Base-by-base conservation (phyloP, 2,797 vertebrate genomes). In the Paratrypauchen microcephalus region DNA sequence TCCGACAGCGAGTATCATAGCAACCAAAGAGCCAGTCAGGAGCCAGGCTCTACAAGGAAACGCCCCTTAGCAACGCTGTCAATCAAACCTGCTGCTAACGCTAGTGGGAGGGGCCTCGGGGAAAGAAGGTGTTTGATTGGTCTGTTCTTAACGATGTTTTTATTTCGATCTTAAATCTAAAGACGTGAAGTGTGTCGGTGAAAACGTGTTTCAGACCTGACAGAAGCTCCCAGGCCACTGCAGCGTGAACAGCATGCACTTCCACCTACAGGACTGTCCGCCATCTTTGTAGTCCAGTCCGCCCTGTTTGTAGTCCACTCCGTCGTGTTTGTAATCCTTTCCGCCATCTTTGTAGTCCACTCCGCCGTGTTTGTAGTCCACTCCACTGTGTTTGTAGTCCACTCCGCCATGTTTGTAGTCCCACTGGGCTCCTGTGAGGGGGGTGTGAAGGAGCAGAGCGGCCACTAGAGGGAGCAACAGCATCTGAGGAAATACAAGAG, bases 171-270 rank as follows among this genome's bases (percentile, higher is more conserved):
- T 26, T 26, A 26, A 26, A 26, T 26, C 24, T 26, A 26, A 26
- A 26, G 24, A 26, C 24, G 24, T 26, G 24, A 26, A 30, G 5
- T 30, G 28, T 30, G 28, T 30, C 24, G 24, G 28, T 30, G 28
- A 4, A 30, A 32, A 32, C 5, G 16, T 23, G 21, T 1, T 32
- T 32, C 18, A 0, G 45, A 95, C 93, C 91, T 91, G 78, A 56
- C 94, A 94, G 89, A 94, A 95, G 0, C 85, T 84, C 18, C 75
- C 89, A 0, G 93, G 94, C 94, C 94, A 94, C 83, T 94, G 89
- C 74, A 94, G 75, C 1, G 92, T 90, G 66, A 94, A 91, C 21
- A 66, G 18, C 59, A 92, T 39, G 59, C 93, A 94, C 2, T 78
- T 85, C 93, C 93, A 94, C 64, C 76, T 69, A 72, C 94, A 94